Percentiles rank a stretch among this genome's conserved stretches.
These are phyloP conservation scores for Drosophila leonis DNA, from an alignment of 2,888 invertebrate genomes.

Conservation along the genomic window DNA sequence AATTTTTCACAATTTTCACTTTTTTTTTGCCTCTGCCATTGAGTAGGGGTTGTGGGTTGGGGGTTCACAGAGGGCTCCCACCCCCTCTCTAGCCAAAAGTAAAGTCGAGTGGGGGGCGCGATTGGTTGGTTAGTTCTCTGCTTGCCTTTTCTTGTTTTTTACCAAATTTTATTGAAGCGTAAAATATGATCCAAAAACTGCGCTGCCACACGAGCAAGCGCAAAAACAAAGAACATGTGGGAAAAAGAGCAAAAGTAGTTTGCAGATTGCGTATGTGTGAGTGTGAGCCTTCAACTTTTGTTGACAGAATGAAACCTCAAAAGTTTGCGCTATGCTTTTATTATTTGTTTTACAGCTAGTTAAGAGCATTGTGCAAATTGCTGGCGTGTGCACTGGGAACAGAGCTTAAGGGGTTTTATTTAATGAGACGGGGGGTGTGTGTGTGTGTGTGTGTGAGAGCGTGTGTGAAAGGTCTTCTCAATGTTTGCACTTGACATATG, in stretches of 20 bases:
- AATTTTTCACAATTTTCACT: constrained; percentile 78
- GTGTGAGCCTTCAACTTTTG: constrained; percentile 61
- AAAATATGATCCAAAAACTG: constrained; percentile 72
- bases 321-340: constrained; percentile 73
- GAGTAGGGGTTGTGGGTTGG: constrained; percentile 2
- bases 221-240: not conserved
- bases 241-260: constrained; percentile 6
- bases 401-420: constrained; percentile 11
- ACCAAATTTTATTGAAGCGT: constrained; percentile 74
- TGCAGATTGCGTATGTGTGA: constrained; percentile 21
- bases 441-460: not conserved
- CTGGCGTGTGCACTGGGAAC: constrained; percentile 36
- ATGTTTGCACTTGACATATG: constrained; percentile 60
- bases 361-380: constrained; percentile 75
- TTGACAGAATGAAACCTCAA: constrained; percentile 78
- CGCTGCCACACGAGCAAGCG: too few relatives aligned
- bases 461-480: constrained; percentile 25
- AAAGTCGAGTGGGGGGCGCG: not conserved
- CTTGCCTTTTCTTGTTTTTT: constrained; percentile 13
- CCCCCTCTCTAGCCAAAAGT: too few relatives aligned
- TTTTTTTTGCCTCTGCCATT: constrained; percentile 28
- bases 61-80: not conserved
- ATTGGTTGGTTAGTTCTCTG: constrained; percentile 50
- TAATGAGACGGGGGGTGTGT: not conserved
- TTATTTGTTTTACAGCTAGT: constrained; percentile 80